Evolutionary conservation across 2,888 invertebrate genomes (phyloP).

Genomic region (Luperina testacea): DNA sequence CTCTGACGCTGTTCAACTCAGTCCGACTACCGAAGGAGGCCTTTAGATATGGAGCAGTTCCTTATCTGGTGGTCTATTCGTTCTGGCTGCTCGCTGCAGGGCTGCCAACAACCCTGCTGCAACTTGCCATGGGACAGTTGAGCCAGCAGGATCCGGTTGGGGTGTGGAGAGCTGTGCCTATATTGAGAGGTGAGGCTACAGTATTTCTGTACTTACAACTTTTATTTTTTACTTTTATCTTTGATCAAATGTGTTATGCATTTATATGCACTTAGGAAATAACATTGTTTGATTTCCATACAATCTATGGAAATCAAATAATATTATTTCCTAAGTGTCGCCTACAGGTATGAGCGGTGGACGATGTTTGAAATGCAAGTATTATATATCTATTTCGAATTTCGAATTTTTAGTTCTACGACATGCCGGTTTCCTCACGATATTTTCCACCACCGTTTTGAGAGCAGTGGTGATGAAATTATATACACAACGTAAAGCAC

Average conservation of each 20-base stretch:
- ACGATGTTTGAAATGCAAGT: too few species aligned
- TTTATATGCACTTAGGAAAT: too few species aligned
- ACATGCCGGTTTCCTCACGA: not conserved
- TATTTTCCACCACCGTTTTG: not conserved
- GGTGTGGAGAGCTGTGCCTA: constrained; percentile 92
- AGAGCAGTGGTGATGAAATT: not conserved
- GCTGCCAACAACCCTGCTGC: constrained; percentile 90
- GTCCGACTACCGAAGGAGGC: constrained; percentile 91
- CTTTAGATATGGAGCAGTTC: constrained; percentile 90
- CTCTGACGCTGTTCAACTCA: constrained; percentile 91
- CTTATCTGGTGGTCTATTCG: constrained; percentile 91
- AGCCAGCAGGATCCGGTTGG: constrained; percentile 92
- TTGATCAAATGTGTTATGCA: too few species aligned
- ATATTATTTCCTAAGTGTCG: too few species aligned
- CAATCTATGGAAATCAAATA: too few species aligned
- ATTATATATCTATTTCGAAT: too few species aligned
- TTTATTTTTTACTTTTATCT: not conserved
- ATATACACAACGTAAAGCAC: not conserved
- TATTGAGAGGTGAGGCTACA: constrained; percentile 89
- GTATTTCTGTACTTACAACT: not conserved
- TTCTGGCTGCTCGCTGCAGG: constrained; percentile 90
- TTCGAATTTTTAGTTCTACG: too few species aligned
- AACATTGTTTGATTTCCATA: too few species aligned
- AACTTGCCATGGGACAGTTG: constrained; percentile 92
- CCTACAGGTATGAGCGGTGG: too few species aligned